Evolutionary conservation across 30 jellyfish, hydroid and myxozoan genomes (phyloP), one percentile per base, ranked within the genome.

Genomic region (Aurelia coerulea): DNA sequence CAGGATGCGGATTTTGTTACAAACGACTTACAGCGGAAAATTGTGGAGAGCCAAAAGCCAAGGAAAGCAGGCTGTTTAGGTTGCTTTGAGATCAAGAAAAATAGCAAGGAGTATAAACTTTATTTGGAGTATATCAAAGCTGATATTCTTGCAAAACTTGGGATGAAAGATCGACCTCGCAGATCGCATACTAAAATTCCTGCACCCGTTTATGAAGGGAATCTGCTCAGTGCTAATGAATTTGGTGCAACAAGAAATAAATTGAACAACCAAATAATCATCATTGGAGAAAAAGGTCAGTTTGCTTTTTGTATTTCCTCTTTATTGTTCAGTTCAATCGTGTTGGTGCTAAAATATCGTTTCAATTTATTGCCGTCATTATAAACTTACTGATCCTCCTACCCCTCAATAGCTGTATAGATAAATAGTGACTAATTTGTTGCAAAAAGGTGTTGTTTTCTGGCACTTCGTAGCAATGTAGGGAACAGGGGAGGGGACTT

Each of bases 201-300:
- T 12, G 83, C 97, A 29, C 97, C 97, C 23, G 76, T 88, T 6
- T 79, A 56, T 53, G 83, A 79, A 10, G 92, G 89, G 11, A 68
- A 80, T 10, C 79, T 88, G 31, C 65, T 71, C 13, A 81, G 86
- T 46, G 84, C 17, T 53, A 62, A 68, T 51, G 77, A 66, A 51
- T 46, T 41, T 67, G 95, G 76, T 5, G 85, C 56, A 32, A 51
- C 79, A 4, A 46, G 31, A 54, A 74, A 19, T 72, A 65, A 67
- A 70, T 82, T 73, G 58, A 80, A 79, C 79, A 79, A 88, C 60
- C 97, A 88, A 53, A 71, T 88, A 18, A 79, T 88, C 46, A 74
- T 88, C 58, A 72, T 88, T 29, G 90, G 90, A n/a, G 92, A 80
- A 73, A 70, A 88, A 80, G 97, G 97, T 88, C 35, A 60, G 70